Evolutionary conservation across 2,797 vertebrate species (phyloP).

Genomic region (Lophura swinhoii): DNA sequence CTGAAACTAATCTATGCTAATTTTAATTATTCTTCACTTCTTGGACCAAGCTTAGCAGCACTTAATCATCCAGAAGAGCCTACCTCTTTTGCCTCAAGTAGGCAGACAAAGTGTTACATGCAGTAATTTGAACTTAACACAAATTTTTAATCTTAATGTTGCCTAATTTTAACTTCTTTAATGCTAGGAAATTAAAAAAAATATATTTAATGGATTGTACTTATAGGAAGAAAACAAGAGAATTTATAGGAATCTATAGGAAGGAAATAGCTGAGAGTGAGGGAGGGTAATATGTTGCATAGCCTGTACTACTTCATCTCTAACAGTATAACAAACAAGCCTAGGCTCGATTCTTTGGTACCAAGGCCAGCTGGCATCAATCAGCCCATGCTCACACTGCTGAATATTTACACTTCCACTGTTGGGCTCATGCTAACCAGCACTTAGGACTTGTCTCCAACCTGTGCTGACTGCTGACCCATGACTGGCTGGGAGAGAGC

Average conservation of each 20-base stretch:
- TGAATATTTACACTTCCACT: rapidly evolving
- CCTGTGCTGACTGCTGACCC: neutral
- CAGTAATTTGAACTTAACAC: neutral
- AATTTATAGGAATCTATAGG: neutral
- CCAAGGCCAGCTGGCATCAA: neutral
- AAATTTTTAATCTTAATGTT: neutral
- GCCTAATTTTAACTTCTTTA: neutral
- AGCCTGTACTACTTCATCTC: neutral
- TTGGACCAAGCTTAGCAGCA: neutral
- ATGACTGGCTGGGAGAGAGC: neutral
- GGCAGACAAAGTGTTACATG: neutral
- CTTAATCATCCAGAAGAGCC: neutral
- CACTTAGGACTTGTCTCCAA: rapidly evolving
- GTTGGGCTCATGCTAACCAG: neutral
- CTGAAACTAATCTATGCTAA: rapidly evolving
- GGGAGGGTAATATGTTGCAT: neutral
- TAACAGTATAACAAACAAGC: neutral
- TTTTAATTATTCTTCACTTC: neutral
- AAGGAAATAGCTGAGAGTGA: neutral
- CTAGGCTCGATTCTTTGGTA: neutral
- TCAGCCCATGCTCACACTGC: no score
- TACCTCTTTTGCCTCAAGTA: neutral
- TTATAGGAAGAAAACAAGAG: neutral
- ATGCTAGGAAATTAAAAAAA: neutral
- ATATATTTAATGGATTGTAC: neutral